A percentile compares a stretch with the other conserved stretches of the same genome.
phyloP scores from a whole-genome alignment of 2,113 vertebrate genomes.

The Caranx melampygus region DNA sequence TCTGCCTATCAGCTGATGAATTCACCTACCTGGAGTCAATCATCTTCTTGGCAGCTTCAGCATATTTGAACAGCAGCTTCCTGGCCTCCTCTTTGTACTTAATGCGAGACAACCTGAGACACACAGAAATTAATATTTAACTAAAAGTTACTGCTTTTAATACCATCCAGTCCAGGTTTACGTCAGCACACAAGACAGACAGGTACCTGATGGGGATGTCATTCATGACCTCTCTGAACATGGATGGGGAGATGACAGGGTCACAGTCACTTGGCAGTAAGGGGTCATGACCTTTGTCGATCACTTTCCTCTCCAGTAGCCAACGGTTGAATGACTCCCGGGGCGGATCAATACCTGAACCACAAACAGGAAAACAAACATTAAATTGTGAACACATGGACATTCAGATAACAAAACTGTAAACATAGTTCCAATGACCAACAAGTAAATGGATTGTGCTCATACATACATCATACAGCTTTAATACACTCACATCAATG shows the following conservation, averaged over 20 bases:
- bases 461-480: too few species aligned
- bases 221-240: conserved; percentile 99
- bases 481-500: too few species aligned
- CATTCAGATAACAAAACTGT: not conserved
- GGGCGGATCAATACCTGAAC: conserved; percentile 93
- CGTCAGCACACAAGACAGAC: not conserved
- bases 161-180: not conserved
- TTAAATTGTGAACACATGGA: not conserved
- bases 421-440: not conserved
- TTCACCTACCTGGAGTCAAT: conserved; percentile 93
- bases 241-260: conserved; percentile 94
- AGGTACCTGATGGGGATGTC: conserved; percentile 96
- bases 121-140: not conserved
- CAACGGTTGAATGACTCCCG: conserved; percentile 98
- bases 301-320: conserved; percentile 96
- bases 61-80: conserved; percentile 95
- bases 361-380: not conserved
- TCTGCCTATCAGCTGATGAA: not conserved
- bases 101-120: conserved; percentile 93
- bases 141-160: too few species aligned
- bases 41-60: conserved; percentile 96
- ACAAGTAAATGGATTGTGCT: too few species aligned
- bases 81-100: conserved; percentile 98
- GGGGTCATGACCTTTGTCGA: conserved; percentile 95
- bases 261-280: conserved; percentile 95